phyloP scores from a whole-genome alignment of 2,113 vertebrate genomes.

The Alligator sinensis region DNA sequence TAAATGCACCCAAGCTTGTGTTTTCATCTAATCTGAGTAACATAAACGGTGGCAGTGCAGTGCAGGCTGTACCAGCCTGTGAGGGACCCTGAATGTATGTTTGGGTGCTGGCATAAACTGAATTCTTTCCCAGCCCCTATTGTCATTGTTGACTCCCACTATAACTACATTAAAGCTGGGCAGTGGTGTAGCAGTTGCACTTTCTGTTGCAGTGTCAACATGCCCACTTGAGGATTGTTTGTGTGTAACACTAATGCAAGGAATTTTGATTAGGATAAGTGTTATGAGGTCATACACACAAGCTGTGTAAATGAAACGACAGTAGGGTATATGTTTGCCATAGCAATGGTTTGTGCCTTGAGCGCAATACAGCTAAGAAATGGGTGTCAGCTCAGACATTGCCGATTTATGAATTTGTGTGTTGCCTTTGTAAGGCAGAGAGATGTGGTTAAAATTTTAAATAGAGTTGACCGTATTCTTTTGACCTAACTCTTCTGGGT shows the following conservation, averaged over 20 bases:
- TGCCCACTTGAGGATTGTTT: not conserved
- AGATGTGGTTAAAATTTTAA: slow-evolving; percentile 47
- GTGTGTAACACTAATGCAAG: not conserved
- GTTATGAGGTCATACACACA: not conserved
- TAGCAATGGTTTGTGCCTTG: not conserved
- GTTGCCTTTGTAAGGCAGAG: not conserved
- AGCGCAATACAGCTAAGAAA: not conserved
- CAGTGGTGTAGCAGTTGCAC: not conserved
- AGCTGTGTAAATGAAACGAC: not conserved
- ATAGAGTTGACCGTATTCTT: slow-evolving; percentile 30
- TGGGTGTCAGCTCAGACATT: not conserved
- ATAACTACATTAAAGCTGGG: not conserved
- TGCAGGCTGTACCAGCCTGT: not conserved
- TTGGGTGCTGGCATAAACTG: not conserved
- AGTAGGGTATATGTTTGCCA: not conserved
- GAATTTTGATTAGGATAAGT: not conserved
- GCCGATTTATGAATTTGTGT: not conserved
- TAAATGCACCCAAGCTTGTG: not conserved
- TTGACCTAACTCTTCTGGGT: slow-evolving; percentile 44
- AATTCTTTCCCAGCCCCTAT: not conserved
- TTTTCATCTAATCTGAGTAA: no score
- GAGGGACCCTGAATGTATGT: not conserved
- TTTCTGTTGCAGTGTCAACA: not conserved
- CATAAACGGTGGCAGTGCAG: no score
- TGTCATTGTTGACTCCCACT: accelerated